phyloP scores from a whole-genome alignment of 2,113 vertebrate species.

The Bufo bufo region DNA sequence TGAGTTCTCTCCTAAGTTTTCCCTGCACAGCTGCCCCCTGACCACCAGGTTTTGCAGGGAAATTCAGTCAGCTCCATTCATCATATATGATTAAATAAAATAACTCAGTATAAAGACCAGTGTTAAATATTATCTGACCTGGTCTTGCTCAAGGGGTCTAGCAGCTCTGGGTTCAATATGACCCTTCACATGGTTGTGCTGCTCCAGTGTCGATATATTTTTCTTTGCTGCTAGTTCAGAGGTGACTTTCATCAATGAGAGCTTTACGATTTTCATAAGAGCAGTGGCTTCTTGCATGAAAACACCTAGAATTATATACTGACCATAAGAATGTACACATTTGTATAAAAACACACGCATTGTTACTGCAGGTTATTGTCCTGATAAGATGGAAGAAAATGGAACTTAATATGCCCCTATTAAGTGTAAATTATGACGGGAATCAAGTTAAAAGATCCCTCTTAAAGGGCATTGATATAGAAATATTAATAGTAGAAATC shows the following conservation, averaged over 20 bases:
- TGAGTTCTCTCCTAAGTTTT: too few species aligned
- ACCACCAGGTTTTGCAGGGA: too few species aligned
- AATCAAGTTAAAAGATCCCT: too few species aligned
- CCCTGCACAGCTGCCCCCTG: too few species aligned
- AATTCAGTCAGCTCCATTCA: too few species aligned
- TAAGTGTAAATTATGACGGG: too few species aligned
- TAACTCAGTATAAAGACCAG: background rate
- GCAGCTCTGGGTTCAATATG: background rate
- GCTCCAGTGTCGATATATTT: background rate
- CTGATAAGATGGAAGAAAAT: too few species aligned
- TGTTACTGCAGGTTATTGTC: background rate
- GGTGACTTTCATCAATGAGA: constrained; percentile 44
- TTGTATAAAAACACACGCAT: too few species aligned
- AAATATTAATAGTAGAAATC: too few species aligned
- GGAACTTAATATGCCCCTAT: too few species aligned
- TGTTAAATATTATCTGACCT: background rate
- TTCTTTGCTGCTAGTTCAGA: background rate
- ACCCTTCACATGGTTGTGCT: background rate
- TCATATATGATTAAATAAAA: too few species aligned
- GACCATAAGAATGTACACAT: background rate
- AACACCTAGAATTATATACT: constrained; percentile 36
- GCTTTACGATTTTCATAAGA: constrained; percentile 63
- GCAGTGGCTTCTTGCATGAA: constrained; percentile 61
- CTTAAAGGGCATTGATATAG: too few species aligned
- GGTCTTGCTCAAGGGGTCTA: background rate